Conservation (phyloP, 2,113 vertebrate species). For the Phocoena phocoena region DNA sequence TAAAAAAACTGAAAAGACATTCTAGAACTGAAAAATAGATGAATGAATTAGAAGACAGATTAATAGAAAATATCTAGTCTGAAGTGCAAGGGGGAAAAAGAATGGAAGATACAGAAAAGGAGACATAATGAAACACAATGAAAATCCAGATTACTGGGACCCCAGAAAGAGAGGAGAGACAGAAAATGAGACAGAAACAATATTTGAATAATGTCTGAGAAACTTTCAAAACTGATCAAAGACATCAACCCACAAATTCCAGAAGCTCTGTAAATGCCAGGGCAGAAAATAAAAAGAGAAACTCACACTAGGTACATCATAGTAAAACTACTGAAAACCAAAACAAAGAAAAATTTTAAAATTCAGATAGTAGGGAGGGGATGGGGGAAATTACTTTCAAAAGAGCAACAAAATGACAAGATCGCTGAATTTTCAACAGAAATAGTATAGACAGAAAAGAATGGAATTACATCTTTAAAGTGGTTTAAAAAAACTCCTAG, state of each 20-base stretch:
- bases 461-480: background rate
- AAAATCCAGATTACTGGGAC: background rate
- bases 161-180: background rate
- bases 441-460: background rate
- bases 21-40: background rate
- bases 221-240: slow-evolving; percentile 29
- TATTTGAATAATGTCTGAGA: background rate
- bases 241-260: background rate
- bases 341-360: background rate
- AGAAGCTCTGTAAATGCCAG: background rate
- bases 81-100: background rate
- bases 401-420: background rate
- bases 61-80: background rate
- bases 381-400: background rate
- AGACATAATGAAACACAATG: background rate
- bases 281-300: background rate
- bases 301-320: background rate
- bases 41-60: background rate
- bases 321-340: slow-evolving; percentile 4
- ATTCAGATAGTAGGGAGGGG: background rate
- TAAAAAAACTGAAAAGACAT: background rate
- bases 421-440: background rate
- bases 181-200: background rate
- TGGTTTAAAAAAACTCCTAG: background rate
- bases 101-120: background rate